Evolutionary conservation across 2,797 vertebrate species (phyloP), one percentile per base, ranked within the genome.

Genomic region (Chromobotia macracanthus): DNA sequence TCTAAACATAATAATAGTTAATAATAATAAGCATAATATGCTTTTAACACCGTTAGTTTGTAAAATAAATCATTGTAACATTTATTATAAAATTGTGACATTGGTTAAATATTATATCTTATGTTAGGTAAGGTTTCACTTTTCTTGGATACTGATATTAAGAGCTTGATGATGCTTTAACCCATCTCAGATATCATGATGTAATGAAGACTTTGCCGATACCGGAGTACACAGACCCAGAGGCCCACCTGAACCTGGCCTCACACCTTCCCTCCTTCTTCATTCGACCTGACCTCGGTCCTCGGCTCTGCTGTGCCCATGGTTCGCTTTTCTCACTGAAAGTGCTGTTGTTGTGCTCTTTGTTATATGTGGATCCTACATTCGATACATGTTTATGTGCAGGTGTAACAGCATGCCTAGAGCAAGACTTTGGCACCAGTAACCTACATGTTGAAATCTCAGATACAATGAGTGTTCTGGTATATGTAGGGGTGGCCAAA

Each of bases 361-460:
- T 56, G 15, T 56, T 48, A 72, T 66, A 51, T 38, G 38, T 48
- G 18, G 35, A 31, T 50, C 38, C 72, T n/a, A 79, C 58, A 53
- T 50, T 74, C 28, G 51, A 46, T 50, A 70, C 28, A 51, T 76
- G 7, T 75, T 50, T 31, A 3, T 63, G 3, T 80, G 8, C 69
- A 99, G 97, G 97, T 87, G 95, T 98, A 71, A 95, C 94, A 87
- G 94, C 96, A 35, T 95, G 95, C 87, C 96, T 96, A 89, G 96
- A 98, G 90, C 96, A 97, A 88, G 96, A 97, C 89, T 95, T 96
- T 86, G 97, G 97, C 86, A 98, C 97, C 31, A 97, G 96, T 84
- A 97, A 97, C 90, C 95, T 99, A 63, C 97, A 99, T 31, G 89
- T 97, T 76, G 97, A 99, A 92, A 96, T 98, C 61, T 98, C 97